phyloP scores from a whole-genome alignment of 1,140 invertebrate species.

The Asobara japonica region DNA sequence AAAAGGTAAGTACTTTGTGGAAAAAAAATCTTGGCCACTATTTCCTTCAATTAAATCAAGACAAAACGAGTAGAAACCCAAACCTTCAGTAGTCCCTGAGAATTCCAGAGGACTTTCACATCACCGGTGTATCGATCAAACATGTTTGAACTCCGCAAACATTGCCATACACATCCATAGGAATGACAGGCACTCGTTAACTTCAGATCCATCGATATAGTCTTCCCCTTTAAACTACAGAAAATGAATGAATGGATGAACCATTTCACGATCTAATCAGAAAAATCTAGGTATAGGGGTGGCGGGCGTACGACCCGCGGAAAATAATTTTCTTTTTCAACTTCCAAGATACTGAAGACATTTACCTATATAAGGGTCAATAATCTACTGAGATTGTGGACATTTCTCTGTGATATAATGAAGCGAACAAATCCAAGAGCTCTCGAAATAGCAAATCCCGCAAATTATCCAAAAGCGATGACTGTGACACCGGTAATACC shows the following conservation, averaged over 20 bases:
- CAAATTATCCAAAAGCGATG: no score
- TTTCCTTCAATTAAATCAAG: not conserved
- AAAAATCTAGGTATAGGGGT: not conserved
- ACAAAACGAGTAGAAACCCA: not conserved
- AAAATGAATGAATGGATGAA: not conserved
- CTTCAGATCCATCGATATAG: slow-evolving; percentile 37
- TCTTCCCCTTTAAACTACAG: not conserved
- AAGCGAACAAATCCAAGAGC: no score
- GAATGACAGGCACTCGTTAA: slow-evolving; percentile 35
- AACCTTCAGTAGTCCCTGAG: not conserved
- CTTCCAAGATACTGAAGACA: no score
- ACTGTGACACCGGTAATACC: no score
- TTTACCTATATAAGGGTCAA: no score
- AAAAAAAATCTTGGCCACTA: not conserved
- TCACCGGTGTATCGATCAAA: slow-evolving; percentile 48
- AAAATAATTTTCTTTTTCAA: not conserved
- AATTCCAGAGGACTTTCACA: slow-evolving; percentile 19
- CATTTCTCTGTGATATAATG: no score
- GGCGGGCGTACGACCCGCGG: not conserved
- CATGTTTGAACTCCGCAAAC: slow-evolving; percentile 20
- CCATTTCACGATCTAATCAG: not conserved
- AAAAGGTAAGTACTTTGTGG: slow-evolving; percentile 72
- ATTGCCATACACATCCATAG: slow-evolving; percentile 31
- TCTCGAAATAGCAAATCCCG: no score
- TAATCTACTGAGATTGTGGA: no score